Percentiles rank a stretch among this genome's conserved stretches.
Conservation (phyloP, 2,888 invertebrate genomes). For the Xestia ashworthii region DNA sequence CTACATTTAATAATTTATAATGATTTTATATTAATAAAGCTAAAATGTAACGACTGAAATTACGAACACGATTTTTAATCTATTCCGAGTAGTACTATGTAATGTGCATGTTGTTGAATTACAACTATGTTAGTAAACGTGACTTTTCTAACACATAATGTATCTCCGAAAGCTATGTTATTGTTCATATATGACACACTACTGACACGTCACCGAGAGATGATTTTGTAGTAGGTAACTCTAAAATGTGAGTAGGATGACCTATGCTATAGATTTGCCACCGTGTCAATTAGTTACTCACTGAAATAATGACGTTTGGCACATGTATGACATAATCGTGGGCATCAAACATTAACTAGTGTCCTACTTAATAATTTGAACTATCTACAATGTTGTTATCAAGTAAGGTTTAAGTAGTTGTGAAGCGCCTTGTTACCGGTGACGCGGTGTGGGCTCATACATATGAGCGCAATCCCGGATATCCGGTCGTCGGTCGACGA, state of each 20-base stretch:
- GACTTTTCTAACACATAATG: constrained; percentile 79
- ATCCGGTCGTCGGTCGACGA: constrained; percentile 1
- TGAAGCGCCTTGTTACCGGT: constrained; percentile 19
- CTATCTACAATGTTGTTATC: constrained; percentile 64
- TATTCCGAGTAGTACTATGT: constrained; percentile 77
- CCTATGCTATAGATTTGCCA: constrained; percentile 72
- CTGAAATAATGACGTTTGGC: constrained; percentile 80
- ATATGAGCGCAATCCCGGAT: neutral
- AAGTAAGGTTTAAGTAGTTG: constrained; percentile 41
- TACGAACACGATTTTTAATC: constrained; percentile 84
- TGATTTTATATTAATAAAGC: constrained; percentile 73
- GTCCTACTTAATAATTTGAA: constrained; percentile 66
- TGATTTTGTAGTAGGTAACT: constrained; percentile 53
- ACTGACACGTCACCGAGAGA: constrained; percentile 59
- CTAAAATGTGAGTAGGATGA: constrained; percentile 60
- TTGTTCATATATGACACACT: constrained; percentile 66
- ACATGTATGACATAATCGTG: constrained; percentile 71
- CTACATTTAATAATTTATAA: constrained; percentile 61
- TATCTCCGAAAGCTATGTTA: constrained; percentile 75
- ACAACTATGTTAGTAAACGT: constrained; percentile 77
- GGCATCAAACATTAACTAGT: constrained; percentile 63
- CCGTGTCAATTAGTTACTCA: constrained; percentile 59
- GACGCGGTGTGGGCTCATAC: neutral
- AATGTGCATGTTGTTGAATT: constrained; percentile 80
- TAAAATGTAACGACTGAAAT: constrained; percentile 82